Conservation (phyloP, 2,797 vertebrate genomes). For the Onychomys torridus region DNA sequence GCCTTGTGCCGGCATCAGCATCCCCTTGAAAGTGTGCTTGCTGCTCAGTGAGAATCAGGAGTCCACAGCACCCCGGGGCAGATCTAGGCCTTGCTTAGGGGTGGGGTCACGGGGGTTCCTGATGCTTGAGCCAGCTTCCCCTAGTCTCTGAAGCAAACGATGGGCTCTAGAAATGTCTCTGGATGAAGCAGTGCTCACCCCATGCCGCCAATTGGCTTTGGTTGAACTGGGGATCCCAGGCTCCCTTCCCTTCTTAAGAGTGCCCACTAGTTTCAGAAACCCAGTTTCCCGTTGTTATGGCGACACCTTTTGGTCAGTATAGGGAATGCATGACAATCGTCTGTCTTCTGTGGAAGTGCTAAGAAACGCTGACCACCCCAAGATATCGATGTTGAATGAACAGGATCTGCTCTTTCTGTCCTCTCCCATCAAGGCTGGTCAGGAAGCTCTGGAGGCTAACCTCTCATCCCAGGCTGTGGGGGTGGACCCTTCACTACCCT, state of each 20-base stretch:
- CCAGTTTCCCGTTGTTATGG: not conserved
- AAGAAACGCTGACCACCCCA: not conserved
- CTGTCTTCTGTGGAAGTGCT: not conserved
- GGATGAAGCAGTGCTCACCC: not conserved
- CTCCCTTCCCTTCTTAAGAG: not conserved
- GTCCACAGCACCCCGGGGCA: not conserved
- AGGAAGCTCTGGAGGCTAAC: not conserved
- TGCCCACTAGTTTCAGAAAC: not conserved
- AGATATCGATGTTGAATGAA: fast-evolving
- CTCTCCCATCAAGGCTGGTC: not conserved
- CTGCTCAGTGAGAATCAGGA: fast-evolving
- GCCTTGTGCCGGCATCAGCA: not conserved
- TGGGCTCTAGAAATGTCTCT: not conserved
- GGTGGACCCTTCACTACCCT: not conserved
- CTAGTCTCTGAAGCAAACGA: not conserved
- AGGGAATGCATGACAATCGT: not conserved
- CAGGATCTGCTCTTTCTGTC: not conserved
- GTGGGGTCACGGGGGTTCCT: no score
- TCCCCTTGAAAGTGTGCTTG: not conserved
- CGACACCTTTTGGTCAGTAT: constrained; percentile 80
- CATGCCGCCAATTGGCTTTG: not conserved
- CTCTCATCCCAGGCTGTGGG: not conserved
- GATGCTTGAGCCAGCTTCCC: not conserved
- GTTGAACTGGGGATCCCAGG: not conserved
- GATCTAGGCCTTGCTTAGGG: not conserved